A percentile compares a stretch with the other conserved stretches of the same genome.
These are phyloP conservation scores for Chiridota heheva DNA, from an alignment of 35 echinoderm and acorn worm species.

Conservation along the genomic window DNA sequence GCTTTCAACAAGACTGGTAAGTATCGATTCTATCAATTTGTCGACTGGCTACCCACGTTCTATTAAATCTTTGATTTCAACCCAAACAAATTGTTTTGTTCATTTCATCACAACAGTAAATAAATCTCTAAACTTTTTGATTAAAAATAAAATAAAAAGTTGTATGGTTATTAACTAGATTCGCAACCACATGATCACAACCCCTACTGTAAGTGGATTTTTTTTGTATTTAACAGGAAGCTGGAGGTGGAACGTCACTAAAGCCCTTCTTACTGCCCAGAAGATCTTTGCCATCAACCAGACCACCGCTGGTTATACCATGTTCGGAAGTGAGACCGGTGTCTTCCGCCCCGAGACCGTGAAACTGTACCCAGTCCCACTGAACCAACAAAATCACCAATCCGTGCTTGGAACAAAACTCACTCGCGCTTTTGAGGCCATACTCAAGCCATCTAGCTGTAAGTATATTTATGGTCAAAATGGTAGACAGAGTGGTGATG, in stretches of 20 bases:
- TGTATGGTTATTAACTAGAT: too few species aligned
- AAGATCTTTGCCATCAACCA: constrained; percentile 15
- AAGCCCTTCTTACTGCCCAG: constrained; percentile 66
- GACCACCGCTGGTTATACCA: not conserved
- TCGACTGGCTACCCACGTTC: too few species aligned
- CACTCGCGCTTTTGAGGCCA: constrained; percentile 85
- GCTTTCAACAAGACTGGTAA: constrained; percentile 82
- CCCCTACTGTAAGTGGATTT: not conserved
- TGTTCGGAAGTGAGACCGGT: constrained; percentile 32
- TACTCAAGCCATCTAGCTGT: constrained; percentile 93
- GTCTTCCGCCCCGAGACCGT: constrained; percentile 27
- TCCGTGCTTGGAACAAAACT: constrained; percentile 70
- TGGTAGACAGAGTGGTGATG: too few species aligned
- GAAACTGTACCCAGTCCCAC: constrained; percentile 59
- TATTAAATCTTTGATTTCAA: too few species aligned
- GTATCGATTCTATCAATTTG: too few species aligned
- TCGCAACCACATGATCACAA: too few species aligned
- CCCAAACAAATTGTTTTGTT: too few species aligned
- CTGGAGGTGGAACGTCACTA: constrained; percentile 85
- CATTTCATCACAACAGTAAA: too few species aligned
- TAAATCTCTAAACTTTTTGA: too few species aligned
- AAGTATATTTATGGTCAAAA: constrained; percentile 25
- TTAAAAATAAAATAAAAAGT: too few species aligned
- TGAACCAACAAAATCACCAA: constrained; percentile 79
- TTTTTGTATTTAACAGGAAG: constrained; percentile 56